Evolutionary conservation across 2,113 vertebrate species (phyloP), one percentile per base, ranked within the genome.

Genomic region (Oenanthe melanoleuca): DNA sequence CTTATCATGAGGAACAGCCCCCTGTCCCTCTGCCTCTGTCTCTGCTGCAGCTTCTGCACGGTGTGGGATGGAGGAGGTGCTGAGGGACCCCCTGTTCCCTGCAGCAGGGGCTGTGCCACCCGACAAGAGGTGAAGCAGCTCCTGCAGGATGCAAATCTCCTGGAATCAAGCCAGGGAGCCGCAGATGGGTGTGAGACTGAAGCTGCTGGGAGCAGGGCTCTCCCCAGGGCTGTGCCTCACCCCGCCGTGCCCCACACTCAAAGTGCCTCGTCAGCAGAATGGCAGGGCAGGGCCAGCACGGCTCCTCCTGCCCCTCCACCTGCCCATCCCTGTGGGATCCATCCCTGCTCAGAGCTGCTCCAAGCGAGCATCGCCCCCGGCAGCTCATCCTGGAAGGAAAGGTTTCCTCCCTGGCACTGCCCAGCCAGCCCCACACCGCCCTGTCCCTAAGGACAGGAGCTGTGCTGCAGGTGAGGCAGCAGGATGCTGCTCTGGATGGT

Each of bases 1-100:
- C 91, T 95, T 95, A 96, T 90, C 93, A 53, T 6, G 65, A 66
- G 85, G 55, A 93, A 28, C 59, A 69, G 65, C 80, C 93, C 81
- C 92, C 65, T 1, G 31, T 37, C 86, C 91, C 84, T 89, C 72
- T 81, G 86, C 75, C 64, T 24, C 69, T 81, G 86, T 72, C 64
- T 24, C 69, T 3, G 17, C 19, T 12, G 78, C 57, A 49, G 84
- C 59, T 56, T 80, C 67, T 56, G 72, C 84, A 55, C 5, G 0
- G 9, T 19, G 38, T 38, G 2, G n/a, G 33, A 53, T 7, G 8
- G 49, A 6, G 1, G 65, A 74, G 52, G 34, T 86, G 80, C 80
- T 2, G 9, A 38, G 64, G 69, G 50, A 63, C 37, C 16, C 31
- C 5, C 17, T 8, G 2, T 2, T 4, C 12, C 44, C 17, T 0